phyloP scores from a whole-genome alignment of 2,797 vertebrate species.

The Lutjanus argentimaculatus region DNA sequence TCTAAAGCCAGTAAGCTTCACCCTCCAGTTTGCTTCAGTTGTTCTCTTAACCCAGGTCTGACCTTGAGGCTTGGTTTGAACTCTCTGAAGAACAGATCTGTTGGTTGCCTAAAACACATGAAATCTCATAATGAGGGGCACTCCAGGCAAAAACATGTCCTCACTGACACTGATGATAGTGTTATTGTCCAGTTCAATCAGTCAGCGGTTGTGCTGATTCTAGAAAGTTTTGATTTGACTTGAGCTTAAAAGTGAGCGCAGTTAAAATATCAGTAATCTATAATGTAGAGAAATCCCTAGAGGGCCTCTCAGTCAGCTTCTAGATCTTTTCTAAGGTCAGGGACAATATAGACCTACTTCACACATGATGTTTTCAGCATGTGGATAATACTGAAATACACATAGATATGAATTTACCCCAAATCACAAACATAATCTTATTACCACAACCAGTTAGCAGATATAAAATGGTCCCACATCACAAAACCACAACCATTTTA shows the following conservation, averaged over 20 bases:
- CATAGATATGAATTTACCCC: not conserved
- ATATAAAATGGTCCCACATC: no score
- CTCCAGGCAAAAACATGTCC: not conserved
- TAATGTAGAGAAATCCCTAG: not conserved
- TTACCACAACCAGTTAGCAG: no score
- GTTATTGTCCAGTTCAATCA: not conserved
- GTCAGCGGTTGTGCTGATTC: not conserved
- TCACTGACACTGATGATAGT: accelerated
- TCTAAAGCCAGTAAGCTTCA: conserved; percentile 2
- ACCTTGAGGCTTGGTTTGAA: conserved; percentile 14
- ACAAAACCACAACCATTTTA: not conserved
- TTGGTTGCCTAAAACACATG: no score
- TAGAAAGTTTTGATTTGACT: not conserved
- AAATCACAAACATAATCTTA: not conserved
- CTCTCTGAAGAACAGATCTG: conserved; percentile 21
- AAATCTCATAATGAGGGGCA: not conserved
- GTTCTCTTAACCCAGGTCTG: not conserved
- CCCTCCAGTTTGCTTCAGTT: not conserved
- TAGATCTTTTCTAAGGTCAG: not conserved
- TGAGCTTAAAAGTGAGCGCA: not conserved
- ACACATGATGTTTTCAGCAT: not conserved
- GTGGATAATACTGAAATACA: not conserved
- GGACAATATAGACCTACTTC: not conserved
- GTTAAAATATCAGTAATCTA: not conserved
- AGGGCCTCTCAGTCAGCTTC: not conserved